These are phyloP conservation scores for Alcis repandata DNA, from an alignment of 2,888 invertebrate species.

Conservation along the genomic window DNA sequence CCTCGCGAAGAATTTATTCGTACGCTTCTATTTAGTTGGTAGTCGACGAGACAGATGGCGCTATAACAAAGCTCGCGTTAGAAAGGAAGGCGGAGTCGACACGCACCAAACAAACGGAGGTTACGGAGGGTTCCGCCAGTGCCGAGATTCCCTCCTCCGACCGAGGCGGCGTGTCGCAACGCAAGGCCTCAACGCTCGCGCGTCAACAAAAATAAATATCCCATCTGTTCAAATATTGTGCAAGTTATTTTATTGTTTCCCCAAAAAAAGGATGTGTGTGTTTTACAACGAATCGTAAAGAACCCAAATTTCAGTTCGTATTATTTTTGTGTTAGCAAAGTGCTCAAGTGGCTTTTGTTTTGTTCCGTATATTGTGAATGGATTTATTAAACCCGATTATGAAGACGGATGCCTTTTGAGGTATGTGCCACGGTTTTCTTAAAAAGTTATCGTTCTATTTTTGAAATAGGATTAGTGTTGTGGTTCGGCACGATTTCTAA, in stretches of 20 bases:
- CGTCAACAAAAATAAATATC: slow-evolving; percentile 81
- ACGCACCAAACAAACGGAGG: slow-evolving; percentile 66
- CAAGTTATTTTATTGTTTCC: slow-evolving; percentile 77
- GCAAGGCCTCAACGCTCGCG: slow-evolving; percentile 54
- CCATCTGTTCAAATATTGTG: slow-evolving; percentile 84
- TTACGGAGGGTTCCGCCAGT: slow-evolving; percentile 62
- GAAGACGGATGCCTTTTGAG: slow-evolving; percentile 73
- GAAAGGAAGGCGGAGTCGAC: slow-evolving; percentile 71
- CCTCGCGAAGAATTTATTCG: neutral
- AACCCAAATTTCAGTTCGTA: slow-evolving; percentile 54
- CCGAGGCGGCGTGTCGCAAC: slow-evolving; percentile 41
- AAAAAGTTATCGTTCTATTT: slow-evolving; percentile 58
- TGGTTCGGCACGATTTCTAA: slow-evolving; percentile 47
- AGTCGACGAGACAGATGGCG: slow-evolving; percentile 61
- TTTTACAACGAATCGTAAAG: slow-evolving; percentile 57
- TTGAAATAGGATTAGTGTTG: slow-evolving; percentile 45
- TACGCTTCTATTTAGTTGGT: slow-evolving; percentile 2
- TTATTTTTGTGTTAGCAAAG: slow-evolving; percentile 76
- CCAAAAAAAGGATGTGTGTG: slow-evolving; percentile 72
- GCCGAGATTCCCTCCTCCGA: slow-evolving; percentile 71
- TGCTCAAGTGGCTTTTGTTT: slow-evolving; percentile 77
- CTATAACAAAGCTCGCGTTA: slow-evolving; percentile 50
- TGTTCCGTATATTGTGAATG: slow-evolving; percentile 76
- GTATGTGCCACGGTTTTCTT: slow-evolving; percentile 53
- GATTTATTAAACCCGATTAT: slow-evolving; percentile 81